These are phyloP conservation scores for Orthosia cruda DNA, from an alignment of 2,888 invertebrate genomes.

Conservation along the genomic window DNA sequence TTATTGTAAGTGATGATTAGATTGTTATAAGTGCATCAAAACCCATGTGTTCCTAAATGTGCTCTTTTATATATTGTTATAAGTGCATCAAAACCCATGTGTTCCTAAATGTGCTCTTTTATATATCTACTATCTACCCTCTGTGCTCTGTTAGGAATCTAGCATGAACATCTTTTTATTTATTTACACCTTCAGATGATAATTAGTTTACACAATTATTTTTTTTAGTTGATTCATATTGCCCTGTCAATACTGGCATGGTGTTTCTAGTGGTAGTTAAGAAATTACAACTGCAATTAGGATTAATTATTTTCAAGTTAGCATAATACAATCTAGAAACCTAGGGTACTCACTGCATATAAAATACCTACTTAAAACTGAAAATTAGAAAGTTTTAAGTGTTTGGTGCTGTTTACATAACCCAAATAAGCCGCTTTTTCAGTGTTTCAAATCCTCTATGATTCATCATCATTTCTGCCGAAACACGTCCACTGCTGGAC, in stretches of 20 bases:
- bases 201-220: constrained; percentile 12
- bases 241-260: background rate
- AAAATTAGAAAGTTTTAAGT: too few species aligned
- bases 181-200: constrained; percentile 16
- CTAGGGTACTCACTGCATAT: background rate
- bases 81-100: constrained; percentile 21
- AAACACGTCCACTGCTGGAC: too few species aligned
- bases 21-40: constrained; percentile 26
- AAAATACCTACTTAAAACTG: too few species aligned
- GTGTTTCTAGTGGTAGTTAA: background rate
- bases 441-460: too few species aligned
- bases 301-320: background rate
- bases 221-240: constrained; percentile 17
- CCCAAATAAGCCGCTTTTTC: too few species aligned
- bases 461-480: too few species aligned
- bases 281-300: background rate
- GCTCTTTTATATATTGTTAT: constrained; percentile 11
- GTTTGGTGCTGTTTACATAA: too few species aligned
- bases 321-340: background rate
- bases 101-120: constrained; percentile 13
- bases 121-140: constrained; percentile 19
- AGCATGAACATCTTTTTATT: constrained; percentile 44
- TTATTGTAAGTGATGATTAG: background rate
- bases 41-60: constrained; percentile 15
- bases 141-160: constrained; percentile 26